Percentiles rank a stretch among this genome's conserved stretches.
Evolutionary conservation across 2,797 vertebrate genomes (phyloP).

Genomic region (Echeneis naucrates): DNA sequence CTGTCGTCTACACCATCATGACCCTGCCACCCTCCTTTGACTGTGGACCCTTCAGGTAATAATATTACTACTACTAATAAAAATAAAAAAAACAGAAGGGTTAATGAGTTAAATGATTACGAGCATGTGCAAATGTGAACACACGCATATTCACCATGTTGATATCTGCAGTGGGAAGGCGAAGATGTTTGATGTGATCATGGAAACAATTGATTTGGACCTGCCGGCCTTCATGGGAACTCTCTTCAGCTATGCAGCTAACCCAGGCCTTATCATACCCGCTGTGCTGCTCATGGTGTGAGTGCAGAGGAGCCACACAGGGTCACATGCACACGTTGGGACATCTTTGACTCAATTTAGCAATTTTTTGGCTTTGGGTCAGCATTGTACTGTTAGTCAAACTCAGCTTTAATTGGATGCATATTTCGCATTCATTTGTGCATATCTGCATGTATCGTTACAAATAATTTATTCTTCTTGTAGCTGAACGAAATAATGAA

Average conservation of each 20-base stretch:
- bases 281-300: constrained; percentile 97
- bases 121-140: neutral
- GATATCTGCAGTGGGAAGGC: constrained; percentile 87
- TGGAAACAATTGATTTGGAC: constrained; percentile 94
- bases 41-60: constrained; percentile 97
- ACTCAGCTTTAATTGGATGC: neutral
- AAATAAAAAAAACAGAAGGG: no score
- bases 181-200: constrained; percentile 96
- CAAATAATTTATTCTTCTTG: no score
- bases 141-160: neutral
- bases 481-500: no score
- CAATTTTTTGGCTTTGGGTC: neutral
- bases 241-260: constrained; percentile 94
- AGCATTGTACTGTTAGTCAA: neutral
- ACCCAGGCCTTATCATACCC: constrained; percentile 97
- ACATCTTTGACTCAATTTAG: neutral
- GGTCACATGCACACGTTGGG: neutral
- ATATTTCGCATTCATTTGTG: neutral
- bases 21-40: constrained; percentile 96
- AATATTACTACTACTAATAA: no score
- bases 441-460: no score
- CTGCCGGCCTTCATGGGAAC: constrained; percentile 95
- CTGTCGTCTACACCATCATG: constrained; percentile 98
- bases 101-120: neutral
- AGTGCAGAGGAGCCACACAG: constrained; percentile 69